Percentiles rank a stretch among this genome's conserved stretches.
Evolutionary conservation across 2,113 vertebrate species (phyloP).

Genomic region (Pitta sordida): DNA sequence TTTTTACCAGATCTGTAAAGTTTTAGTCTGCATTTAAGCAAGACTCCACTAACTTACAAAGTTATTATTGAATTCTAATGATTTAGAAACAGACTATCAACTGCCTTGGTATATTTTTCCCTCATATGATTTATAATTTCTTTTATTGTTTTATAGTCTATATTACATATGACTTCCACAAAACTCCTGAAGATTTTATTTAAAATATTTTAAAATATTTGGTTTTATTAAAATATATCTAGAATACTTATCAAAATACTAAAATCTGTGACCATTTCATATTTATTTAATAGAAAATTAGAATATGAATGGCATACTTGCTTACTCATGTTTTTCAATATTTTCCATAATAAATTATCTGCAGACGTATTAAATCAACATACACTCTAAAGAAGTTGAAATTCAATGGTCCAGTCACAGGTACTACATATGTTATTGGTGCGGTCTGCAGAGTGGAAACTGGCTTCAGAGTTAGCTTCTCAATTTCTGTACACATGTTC

Average conservation of each 20-base stretch:
- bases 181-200: too few species aligned
- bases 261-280: neutral
- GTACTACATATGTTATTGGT: too few species aligned
- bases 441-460: neutral
- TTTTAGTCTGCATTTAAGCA: neutral
- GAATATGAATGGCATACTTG: neutral
- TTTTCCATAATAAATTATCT: neutral
- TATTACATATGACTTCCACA: neutral
- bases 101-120: neutral
- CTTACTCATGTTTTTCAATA: neutral
- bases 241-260: too few species aligned
- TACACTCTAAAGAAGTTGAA: neutral
- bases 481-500: neutral
- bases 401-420: neutral
- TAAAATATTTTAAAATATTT: too few species aligned
- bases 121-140: neutral
- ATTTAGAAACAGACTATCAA: neutral
- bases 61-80: neutral
- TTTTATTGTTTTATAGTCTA: neutral
- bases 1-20: neutral
- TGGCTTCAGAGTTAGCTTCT: neutral
- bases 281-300: neutral
- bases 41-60: neutral
- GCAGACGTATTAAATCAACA: neutral
- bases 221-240: neutral